phyloP scores from a whole-genome alignment of 2,797 vertebrate genomes.

The Mus minutoides region DNA sequence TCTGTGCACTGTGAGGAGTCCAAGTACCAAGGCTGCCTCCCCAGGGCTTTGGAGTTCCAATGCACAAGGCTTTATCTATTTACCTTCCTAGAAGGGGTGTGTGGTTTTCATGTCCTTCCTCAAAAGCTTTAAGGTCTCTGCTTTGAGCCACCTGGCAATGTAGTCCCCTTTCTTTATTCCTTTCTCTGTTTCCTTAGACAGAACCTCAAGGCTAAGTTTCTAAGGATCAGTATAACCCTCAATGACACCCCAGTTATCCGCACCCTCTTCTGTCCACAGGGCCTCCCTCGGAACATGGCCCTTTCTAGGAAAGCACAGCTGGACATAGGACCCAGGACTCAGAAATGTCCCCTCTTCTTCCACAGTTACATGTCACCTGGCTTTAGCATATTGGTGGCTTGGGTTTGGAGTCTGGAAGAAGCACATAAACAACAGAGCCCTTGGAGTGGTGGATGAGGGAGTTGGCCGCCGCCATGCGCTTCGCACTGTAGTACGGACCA shows the following conservation, averaged over 20 bases:
- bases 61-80: background rate
- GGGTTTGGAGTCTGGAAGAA: background rate
- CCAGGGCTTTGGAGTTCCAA: background rate
- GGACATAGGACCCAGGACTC: background rate
- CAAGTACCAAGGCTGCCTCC: background rate
- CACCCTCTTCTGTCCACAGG: background rate
- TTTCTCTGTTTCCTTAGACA: background rate
- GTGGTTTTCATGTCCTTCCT: background rate
- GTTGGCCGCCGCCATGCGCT: accelerated
- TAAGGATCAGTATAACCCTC: background rate
- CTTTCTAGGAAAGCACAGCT: background rate
- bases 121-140: background rate
- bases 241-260: background rate
- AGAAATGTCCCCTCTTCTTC: background rate
- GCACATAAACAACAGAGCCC: background rate
- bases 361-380: too few relatives aligned
- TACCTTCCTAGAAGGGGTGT: background rate
- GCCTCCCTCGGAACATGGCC: background rate
- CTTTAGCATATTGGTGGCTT: background rate
- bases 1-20: background rate
- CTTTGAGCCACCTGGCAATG: background rate
- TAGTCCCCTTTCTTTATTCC: background rate
- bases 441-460: background rate
- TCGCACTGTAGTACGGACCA: too few relatives aligned
- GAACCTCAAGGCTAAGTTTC: background rate